Evolutionary conservation across 2,888 invertebrate species (phyloP).

Genomic region (Deilephila elpenor): DNA sequence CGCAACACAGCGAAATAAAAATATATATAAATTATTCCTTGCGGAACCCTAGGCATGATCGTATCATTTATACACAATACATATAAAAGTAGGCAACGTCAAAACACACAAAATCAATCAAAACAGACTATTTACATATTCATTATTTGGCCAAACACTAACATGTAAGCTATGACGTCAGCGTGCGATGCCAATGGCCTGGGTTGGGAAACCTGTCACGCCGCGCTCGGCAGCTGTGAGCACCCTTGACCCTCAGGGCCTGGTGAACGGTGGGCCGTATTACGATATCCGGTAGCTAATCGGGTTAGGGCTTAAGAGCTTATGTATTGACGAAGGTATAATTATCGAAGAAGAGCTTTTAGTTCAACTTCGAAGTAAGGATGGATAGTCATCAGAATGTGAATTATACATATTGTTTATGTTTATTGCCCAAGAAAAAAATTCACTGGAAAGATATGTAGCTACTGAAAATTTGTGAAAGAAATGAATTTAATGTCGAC

Average conservation of each 20-base stretch:
- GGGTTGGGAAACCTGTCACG: background rate
- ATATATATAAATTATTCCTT: too few relatives aligned
- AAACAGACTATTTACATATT: background rate
- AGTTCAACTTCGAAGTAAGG: too few relatives aligned
- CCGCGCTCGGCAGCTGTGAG: background rate
- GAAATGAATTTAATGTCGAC: too few relatives aligned
- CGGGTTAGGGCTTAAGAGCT: background rate
- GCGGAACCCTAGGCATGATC: too few relatives aligned
- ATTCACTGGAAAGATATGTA: too few relatives aligned
- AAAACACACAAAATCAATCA: conserved; percentile 6
- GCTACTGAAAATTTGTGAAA: too few relatives aligned
- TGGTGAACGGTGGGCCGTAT: conserved; percentile 6
- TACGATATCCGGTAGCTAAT: conserved; percentile 12
- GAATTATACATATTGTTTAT: too few relatives aligned
- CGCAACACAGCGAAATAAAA: too few relatives aligned
- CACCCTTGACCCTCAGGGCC: conserved; percentile 12
- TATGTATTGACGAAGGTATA: background rate
- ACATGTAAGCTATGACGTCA: background rate
- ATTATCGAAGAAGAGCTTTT: too few relatives aligned
- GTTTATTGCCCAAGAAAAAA: too few relatives aligned
- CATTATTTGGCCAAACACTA: background rate
- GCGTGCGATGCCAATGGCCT: background rate
- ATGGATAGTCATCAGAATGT: too few relatives aligned
- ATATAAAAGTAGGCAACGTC: background rate
- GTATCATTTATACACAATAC: too few relatives aligned